phyloP scores from a whole-genome alignment of 2,888 invertebrate genomes.

The Leptinotarsa peninsularis region DNA sequence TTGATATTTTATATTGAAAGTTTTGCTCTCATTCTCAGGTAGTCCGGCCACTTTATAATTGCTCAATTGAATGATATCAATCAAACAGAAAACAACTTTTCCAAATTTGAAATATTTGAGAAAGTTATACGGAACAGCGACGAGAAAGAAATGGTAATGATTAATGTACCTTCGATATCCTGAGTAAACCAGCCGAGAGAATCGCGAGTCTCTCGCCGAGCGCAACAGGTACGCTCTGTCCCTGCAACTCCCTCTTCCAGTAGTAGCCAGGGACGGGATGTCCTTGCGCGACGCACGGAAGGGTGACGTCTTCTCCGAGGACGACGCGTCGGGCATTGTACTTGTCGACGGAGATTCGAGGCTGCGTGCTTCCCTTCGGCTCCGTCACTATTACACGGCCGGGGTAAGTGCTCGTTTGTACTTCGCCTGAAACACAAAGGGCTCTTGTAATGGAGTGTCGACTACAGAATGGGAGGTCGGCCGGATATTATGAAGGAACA shows the following conservation, averaged over 20 bases:
- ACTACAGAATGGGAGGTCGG: conserved; percentile 14
- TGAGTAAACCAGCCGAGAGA: conserved; percentile 75
- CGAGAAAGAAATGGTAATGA: neutral
- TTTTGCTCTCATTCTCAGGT: no score
- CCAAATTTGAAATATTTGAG: neutral
- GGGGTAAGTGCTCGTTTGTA: conserved; percentile 71
- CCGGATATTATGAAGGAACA: conserved; percentile 7
- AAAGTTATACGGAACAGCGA: neutral
- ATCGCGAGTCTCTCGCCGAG: conserved; percentile 73
- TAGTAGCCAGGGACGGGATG: conserved; percentile 85
- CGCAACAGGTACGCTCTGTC: conserved; percentile 75
- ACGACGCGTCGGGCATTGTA: conserved; percentile 76
- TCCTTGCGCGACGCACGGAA: conserved; percentile 85
- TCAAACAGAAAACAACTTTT: neutral
- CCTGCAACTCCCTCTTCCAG: conserved; percentile 83
- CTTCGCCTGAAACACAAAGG: conserved; percentile 66
- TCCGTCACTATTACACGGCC: conserved; percentile 80
- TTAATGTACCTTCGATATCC: conserved; percentile 71
- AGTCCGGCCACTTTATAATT: no score
- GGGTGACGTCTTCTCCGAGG: conserved; percentile 78
- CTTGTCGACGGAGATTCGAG: conserved; percentile 79
- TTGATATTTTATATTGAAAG: no score
- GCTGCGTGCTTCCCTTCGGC: conserved; percentile 81
- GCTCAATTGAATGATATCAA: no score
- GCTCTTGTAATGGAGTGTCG: conserved; percentile 19